Conservation (phyloP, 2,113 vertebrate genomes). For the Puffinus mauretanicus region DNA sequence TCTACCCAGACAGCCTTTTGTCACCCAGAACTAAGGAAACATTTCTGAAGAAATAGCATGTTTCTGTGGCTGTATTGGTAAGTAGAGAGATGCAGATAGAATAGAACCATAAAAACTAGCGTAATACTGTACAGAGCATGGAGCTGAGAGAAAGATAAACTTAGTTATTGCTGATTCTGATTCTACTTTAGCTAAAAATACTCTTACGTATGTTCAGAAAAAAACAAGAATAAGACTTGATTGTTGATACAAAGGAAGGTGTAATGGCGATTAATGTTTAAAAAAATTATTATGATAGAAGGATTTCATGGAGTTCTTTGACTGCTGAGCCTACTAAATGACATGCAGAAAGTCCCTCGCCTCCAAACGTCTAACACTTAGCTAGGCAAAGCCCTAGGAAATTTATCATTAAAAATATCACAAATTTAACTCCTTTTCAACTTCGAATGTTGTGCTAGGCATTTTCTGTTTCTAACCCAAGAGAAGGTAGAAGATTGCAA, state of each 20-base stretch:
- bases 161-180: neutral
- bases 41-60: neutral
- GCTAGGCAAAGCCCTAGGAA: neutral
- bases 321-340: neutral
- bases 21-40: neutral
- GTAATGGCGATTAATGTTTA: neutral
- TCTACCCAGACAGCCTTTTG: neutral
- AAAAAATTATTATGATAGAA: neutral
- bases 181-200: neutral
- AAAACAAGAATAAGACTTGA: neutral
- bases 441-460: neutral
- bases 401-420: neutral
- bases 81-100: neutral
- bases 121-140: neutral
- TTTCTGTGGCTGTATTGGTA: neutral
- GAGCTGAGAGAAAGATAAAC: neutral
- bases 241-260: neutral
- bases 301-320: neutral
- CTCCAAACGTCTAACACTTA: neutral
- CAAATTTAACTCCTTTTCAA: neutral
- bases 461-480: neutral
- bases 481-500: neutral
- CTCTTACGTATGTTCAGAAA: accelerated
- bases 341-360: neutral
- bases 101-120: neutral